These are phyloP conservation scores for Uropsilus gracilis DNA, from an alignment of 2,113 vertebrate genomes.

Conservation along the genomic window DNA sequence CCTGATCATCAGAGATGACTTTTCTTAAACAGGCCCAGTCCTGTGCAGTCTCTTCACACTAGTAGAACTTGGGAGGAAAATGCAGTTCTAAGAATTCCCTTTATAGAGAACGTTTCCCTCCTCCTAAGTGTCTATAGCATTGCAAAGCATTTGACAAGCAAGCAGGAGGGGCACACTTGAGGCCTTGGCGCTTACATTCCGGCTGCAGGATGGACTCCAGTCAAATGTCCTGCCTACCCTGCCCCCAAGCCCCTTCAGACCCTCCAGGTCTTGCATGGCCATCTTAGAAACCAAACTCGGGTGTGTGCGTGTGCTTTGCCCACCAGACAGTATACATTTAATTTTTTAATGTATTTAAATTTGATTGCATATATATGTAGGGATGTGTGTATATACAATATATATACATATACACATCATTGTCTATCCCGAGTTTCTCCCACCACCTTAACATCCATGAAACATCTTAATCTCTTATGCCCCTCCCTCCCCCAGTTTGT, in stretches of 20 bases:
- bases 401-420: too few relatives aligned
- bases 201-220: not conserved
- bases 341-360: too few relatives aligned
- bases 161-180: not conserved
- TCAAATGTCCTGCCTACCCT: not conserved
- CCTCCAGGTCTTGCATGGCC: not conserved
- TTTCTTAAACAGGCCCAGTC: conserved; percentile 11
- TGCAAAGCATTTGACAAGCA: not conserved
- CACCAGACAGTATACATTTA: not conserved
- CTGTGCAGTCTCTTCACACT: not conserved
- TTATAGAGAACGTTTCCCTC: not conserved
- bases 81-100: not conserved
- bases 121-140: not conserved
- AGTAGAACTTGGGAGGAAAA: conserved; percentile 31
- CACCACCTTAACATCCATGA: too few relatives aligned
- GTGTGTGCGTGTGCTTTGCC: not conserved
- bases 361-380: too few relatives aligned
- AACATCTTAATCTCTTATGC: too few relatives aligned
- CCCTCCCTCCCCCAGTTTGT: too few relatives aligned
- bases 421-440: too few relatives aligned
- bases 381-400: too few relatives aligned
- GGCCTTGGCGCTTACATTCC: not conserved
- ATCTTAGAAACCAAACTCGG: not conserved
- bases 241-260: not conserved
- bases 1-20: not conserved